Conservation (phyloP, 2,113 vertebrate genomes). For the Echinops telfairi region DNA sequence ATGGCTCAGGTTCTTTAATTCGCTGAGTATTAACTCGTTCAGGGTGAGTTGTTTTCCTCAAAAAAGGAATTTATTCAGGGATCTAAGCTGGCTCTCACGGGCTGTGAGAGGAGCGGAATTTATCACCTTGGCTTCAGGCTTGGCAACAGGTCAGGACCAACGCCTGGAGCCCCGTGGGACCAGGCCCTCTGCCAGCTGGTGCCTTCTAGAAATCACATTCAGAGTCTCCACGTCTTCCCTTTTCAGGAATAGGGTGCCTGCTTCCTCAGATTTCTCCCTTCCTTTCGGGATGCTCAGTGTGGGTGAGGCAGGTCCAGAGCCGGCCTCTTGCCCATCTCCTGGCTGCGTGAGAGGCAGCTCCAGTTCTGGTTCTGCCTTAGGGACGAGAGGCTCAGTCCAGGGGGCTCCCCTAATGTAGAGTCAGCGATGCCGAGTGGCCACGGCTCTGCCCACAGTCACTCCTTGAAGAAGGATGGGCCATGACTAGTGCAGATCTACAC, state of each 20-base stretch:
- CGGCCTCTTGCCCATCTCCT: too few species aligned
- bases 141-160: background rate
- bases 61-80: background rate
- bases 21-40: too few species aligned
- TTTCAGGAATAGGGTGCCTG: background rate
- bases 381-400: background rate
- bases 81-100: background rate
- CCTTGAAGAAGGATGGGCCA: background rate
- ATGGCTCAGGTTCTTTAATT: too few species aligned
- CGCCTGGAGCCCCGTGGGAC: fast-evolving
- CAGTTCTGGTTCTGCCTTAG: background rate
- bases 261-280: background rate
- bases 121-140: too few species aligned
- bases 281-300: too few species aligned
- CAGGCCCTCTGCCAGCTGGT: background rate
- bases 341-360: background rate
- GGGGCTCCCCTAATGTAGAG: background rate
- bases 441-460: too few species aligned
- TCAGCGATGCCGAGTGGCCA: background rate
- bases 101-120: background rate
- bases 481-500: background rate
- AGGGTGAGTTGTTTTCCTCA: background rate
- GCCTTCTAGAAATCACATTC: background rate
- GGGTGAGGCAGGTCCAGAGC: too few species aligned
- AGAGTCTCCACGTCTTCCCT: background rate